Evolutionary conservation across 2,888 invertebrate genomes (phyloP).

Genomic region (Stenichneumon culpator): DNA sequence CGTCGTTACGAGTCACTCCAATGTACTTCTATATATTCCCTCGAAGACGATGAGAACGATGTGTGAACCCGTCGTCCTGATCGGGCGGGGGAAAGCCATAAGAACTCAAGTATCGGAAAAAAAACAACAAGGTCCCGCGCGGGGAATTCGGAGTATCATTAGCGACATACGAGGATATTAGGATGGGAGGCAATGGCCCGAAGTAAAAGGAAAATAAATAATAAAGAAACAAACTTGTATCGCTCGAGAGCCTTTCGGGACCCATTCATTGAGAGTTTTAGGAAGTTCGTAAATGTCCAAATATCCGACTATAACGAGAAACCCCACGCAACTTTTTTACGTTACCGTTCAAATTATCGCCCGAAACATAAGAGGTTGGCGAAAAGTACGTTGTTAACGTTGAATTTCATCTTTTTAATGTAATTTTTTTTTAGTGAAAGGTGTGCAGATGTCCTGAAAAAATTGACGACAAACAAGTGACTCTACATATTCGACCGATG

Average conservation of each 20-base stretch:
- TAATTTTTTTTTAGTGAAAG: constrained; percentile 4
- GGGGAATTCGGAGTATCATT: constrained; percentile 43
- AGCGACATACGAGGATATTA: constrained; percentile 45
- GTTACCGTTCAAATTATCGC: neutral
- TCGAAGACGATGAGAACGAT: constrained; percentile 46
- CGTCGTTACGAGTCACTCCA: constrained; percentile 69
- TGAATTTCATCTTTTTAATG: constrained; percentile 1
- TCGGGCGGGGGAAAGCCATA: constrained; percentile 33
- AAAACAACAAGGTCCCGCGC: constrained; percentile 34
- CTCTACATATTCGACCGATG: constrained; percentile 2
- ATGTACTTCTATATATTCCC: constrained; percentile 51
- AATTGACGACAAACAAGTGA: constrained; percentile 12
- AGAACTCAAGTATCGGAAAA: constrained; percentile 53
- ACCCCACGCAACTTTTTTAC: neutral
- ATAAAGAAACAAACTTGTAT: constrained; percentile 22
- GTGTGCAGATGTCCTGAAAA: constrained; percentile 18
- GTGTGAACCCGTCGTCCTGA: constrained; percentile 51
- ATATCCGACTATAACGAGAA: neutral
- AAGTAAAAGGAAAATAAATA: neutral
- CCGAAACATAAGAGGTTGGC: constrained; percentile 2
- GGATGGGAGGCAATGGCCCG: neutral
- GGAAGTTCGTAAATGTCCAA: neutral
- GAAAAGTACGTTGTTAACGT: constrained; percentile 11
- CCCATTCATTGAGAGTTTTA: constrained; percentile 23
- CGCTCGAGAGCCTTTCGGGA: constrained; percentile 6